phyloP scores from a whole-genome alignment of 2,113 vertebrate genomes.

The Tinamus guttatus region DNA sequence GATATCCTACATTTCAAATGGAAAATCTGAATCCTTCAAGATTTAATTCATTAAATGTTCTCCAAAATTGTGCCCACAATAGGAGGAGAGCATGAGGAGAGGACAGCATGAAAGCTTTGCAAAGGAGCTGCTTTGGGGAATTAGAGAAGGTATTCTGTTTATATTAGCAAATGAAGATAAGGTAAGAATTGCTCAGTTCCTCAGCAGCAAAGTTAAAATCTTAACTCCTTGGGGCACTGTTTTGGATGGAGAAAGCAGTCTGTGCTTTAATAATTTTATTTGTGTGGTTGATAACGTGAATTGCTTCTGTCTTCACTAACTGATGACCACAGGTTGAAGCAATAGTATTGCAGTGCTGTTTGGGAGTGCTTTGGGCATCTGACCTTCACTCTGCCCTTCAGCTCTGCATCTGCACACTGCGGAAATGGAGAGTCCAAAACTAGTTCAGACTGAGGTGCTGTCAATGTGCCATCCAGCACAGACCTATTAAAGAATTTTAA shows the following conservation, averaged over 20 bases:
- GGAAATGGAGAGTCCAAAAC: not conserved
- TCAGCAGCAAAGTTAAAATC: conserved; percentile 38
- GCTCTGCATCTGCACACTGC: not conserved
- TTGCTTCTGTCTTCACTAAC: conserved; percentile 26
- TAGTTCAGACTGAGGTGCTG: conserved; percentile 50
- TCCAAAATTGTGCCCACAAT: not conserved
- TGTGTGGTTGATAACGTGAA: conserved; percentile 52
- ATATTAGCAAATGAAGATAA: conserved; percentile 58
- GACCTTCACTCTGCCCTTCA: conserved; percentile 54
- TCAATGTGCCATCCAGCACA: conserved; percentile 57
- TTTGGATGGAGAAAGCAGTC: not conserved
- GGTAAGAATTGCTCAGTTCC: conserved; percentile 49
- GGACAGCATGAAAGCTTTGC: not conserved
- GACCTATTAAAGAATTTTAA: conserved; percentile 45
- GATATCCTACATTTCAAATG: not conserved
- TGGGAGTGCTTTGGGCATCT: not conserved
- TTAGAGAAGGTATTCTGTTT: conserved; percentile 55
- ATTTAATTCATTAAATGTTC: not conserved
- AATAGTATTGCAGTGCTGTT: not conserved
- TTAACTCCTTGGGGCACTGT: conserved; percentile 16
- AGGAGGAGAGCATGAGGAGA: not conserved
- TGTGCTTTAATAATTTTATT: conserved; percentile 64
- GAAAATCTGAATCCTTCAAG: conserved; percentile 2
- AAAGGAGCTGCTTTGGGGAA: conserved; percentile 36
- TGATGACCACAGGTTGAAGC: conserved; percentile 17